Percentiles rank a stretch among this genome's conserved stretches.
Evolutionary conservation across 2,888 invertebrate genomes (phyloP).

Genomic region (Gymnosoma rotundatum): DNA sequence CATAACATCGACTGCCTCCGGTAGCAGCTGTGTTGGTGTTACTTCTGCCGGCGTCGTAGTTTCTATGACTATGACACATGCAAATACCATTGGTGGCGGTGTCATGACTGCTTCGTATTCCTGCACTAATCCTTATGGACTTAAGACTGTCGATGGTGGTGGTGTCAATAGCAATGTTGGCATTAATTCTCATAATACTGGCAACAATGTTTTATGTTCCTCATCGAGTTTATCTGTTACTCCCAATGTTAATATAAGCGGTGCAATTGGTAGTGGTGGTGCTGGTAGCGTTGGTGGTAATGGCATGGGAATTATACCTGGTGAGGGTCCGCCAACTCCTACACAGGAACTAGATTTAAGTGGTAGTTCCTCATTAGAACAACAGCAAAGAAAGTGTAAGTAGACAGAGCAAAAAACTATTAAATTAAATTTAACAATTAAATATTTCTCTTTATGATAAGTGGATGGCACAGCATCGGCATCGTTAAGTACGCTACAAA

Average conservation of each 20-base stretch:
- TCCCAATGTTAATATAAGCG: constrained; percentile 70
- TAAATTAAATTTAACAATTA: neutral
- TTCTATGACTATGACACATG: constrained; percentile 61
- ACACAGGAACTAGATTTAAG: constrained; percentile 88
- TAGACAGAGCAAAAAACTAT: constrained; percentile 43
- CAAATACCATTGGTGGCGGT: constrained; percentile 63
- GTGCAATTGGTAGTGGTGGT: constrained; percentile 63
- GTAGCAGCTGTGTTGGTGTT: constrained; percentile 69
- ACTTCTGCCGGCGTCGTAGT: constrained; percentile 36
- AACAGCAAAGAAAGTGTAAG: constrained; percentile 86
- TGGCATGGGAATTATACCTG: constrained; percentile 72
- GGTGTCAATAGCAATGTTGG: constrained; percentile 72
- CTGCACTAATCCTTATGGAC: constrained; percentile 80
- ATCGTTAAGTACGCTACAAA: constrained; percentile 85
- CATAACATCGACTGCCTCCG: constrained; percentile 73
- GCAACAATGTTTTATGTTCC: constrained; percentile 75
- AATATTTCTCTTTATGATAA: constrained; percentile 64
- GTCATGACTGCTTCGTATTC: constrained; percentile 75
- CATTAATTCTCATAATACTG: constrained; percentile 65
- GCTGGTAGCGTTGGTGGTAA: constrained; percentile 70
- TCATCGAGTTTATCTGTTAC: constrained; percentile 75
- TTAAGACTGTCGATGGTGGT: constrained; percentile 79
- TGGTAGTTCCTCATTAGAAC: constrained; percentile 77
- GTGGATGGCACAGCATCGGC: constrained; percentile 81
- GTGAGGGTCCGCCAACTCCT: constrained; percentile 89